These are phyloP conservation scores for Pelecanus crispus DNA, from an alignment of 2,113 vertebrate species.

Conservation along the genomic window DNA sequence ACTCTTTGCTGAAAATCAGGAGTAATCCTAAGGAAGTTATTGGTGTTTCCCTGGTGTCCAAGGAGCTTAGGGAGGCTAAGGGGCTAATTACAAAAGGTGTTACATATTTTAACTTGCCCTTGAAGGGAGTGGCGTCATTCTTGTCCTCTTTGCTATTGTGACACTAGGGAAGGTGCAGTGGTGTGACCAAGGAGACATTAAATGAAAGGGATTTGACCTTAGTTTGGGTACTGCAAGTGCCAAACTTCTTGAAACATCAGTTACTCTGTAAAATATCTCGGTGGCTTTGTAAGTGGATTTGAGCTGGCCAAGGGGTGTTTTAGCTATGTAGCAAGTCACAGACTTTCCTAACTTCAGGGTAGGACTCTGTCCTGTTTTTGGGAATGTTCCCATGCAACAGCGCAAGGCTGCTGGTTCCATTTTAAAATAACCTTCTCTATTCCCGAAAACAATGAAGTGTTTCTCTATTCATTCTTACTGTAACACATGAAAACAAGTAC, in stretches of 20 bases:
- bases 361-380: background rate
- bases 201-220: background rate
- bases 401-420: background rate
- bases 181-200: background rate
- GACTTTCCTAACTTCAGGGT: background rate
- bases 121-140: background rate
- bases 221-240: background rate
- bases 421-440: background rate
- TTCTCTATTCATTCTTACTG: background rate
- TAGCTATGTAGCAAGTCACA: background rate
- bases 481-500: background rate
- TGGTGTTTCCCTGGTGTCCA: background rate
- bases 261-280: background rate
- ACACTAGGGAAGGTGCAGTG: background rate
- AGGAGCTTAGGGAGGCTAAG: background rate
- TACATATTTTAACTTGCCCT: background rate
- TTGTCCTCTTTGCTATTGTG: background rate
- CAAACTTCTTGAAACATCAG: background rate
- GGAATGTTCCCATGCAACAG: background rate
- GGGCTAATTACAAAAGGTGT: background rate
- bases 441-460: background rate
- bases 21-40: background rate
- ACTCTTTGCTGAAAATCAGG: background rate
- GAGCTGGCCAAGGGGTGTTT: background rate
- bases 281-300: background rate